phyloP scores from a whole-genome alignment of 2,888 invertebrate species.

The Orgyia antiqua region DNA sequence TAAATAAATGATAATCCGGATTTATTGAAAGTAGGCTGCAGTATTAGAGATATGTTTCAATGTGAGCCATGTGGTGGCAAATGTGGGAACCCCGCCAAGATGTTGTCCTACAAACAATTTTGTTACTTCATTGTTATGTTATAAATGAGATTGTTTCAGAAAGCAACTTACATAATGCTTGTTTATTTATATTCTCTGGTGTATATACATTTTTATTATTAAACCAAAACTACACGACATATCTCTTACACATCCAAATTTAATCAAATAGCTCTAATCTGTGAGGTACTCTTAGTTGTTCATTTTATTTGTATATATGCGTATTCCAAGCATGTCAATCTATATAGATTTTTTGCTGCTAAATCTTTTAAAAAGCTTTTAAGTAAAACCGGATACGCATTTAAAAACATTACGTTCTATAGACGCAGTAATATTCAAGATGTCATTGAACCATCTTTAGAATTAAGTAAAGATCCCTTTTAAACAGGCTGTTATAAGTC shows the following conservation, averaged over 20 bases:
- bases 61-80: constrained; percentile 70
- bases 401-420: constrained; percentile 49
- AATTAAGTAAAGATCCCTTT: constrained; percentile 52
- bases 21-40: constrained; percentile 67
- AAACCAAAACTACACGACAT: too few species aligned
- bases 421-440: constrained; percentile 43
- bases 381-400: constrained; percentile 59
- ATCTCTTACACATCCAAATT: too few species aligned
- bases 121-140: constrained; percentile 68
- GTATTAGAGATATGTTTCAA: constrained; percentile 57
- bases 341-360: constrained; percentile 35
- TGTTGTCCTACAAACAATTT: constrained; percentile 67
- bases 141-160: constrained; percentile 38
- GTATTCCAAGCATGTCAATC: constrained; percentile 38
- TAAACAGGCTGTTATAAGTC: constrained; percentile 46
- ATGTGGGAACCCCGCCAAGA: constrained; percentile 77
- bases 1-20: constrained; percentile 70
- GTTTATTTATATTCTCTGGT: too few species aligned
- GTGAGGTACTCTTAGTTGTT: constrained; percentile 18
- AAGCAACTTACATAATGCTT: constrained; percentile 22
- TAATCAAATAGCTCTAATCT: constrained; percentile 11
- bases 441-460: constrained; percentile 58
- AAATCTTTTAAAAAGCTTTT: constrained; percentile 35
- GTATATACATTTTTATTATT: too few species aligned
- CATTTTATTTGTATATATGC: constrained; percentile 8